Conservation (phyloP, 2,888 invertebrate species). For the Catocala fraxini region DNA sequence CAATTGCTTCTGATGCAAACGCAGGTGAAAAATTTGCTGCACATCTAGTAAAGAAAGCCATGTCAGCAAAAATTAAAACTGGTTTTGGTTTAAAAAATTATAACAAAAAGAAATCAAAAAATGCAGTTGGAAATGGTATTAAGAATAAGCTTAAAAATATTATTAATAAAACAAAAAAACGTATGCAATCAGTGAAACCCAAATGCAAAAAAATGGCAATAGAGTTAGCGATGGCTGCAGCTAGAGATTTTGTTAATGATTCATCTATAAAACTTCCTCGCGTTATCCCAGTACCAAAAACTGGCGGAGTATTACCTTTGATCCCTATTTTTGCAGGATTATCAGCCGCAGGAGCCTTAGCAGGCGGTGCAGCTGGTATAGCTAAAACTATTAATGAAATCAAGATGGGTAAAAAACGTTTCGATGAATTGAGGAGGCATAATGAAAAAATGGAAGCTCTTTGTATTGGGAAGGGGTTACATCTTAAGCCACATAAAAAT, state of each 20-base stretch:
- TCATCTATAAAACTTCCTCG: constrained; percentile 42
- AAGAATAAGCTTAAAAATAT: too few relatives aligned
- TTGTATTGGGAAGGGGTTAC: constrained; percentile 11
- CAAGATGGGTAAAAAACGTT: constrained; percentile 7
- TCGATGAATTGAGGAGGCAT: constrained; percentile 3
- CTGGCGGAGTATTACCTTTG: constrained; percentile 41
- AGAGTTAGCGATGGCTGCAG: constrained; percentile 29
- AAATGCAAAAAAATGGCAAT: constrained; percentile 24
- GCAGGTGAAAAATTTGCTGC: too few relatives aligned
- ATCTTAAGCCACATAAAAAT: constrained; percentile 13
- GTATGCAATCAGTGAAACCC: too few relatives aligned
- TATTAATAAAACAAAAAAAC: too few relatives aligned
- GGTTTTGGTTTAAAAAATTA: too few relatives aligned
- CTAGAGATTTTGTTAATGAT: constrained; percentile 37
- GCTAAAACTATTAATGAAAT: constrained; percentile 56
- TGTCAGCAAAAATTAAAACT: too few relatives aligned
- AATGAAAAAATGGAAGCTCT: constrained; percentile 15
- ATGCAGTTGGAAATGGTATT: too few relatives aligned
- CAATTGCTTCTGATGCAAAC: too few relatives aligned
- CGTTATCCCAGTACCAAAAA: constrained; percentile 50
- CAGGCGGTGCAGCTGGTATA: constrained; percentile 59
- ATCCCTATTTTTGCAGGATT: constrained; percentile 23
- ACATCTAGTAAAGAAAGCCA: too few relatives aligned
- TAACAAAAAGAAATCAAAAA: too few relatives aligned
- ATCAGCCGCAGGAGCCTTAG: too few relatives aligned